Evolutionary conservation across 2,888 invertebrate species (phyloP).

Genomic region (Drosophila vallismaia): DNA sequence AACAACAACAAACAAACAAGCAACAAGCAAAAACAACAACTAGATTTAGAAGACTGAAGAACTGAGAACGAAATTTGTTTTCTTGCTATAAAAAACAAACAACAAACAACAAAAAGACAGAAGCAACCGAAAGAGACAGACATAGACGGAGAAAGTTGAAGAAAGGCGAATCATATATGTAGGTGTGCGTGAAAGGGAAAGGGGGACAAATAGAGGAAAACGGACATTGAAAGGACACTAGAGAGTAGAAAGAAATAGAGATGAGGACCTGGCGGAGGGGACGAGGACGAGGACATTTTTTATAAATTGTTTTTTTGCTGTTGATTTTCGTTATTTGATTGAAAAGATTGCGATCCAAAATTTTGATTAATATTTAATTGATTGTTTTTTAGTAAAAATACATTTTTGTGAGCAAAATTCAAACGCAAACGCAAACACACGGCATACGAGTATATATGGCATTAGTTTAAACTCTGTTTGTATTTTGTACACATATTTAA

Average conservation of each 20-base stretch:
- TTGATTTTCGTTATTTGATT: slow-evolving; percentile 75
- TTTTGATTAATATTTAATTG: slow-evolving; percentile 72
- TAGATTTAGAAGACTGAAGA: slow-evolving; percentile 78
- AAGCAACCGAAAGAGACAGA: slow-evolving; percentile 15
- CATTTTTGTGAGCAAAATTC: slow-evolving; percentile 60
- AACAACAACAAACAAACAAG: slow-evolving; percentile 45
- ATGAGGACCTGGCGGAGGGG: not conserved
- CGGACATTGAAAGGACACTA: slow-evolving; percentile 24
- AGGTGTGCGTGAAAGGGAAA: not conserved
- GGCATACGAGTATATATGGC: not conserved
- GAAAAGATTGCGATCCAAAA: slow-evolving; percentile 27
- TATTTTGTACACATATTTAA: slow-evolving; percentile 22
- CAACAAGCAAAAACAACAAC: slow-evolving; percentile 57
- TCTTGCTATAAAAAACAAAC: slow-evolving; percentile 35
- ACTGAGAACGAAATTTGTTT: slow-evolving; percentile 63
- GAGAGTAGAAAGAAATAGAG: slow-evolving; percentile 14
- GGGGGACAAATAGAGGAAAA: slow-evolving; percentile 12
- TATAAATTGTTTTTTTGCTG: slow-evolving; percentile 67
- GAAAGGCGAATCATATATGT: slow-evolving; percentile 14
- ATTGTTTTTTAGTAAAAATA: slow-evolving; percentile 73
- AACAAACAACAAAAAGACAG: slow-evolving; percentile 8
- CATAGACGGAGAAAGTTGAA: not conserved
- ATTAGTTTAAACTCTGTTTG: slow-evolving; percentile 51
- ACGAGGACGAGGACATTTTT: slow-evolving; percentile 42
- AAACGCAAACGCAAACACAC: slow-evolving; percentile 33